phyloP scores from a whole-genome alignment of 2,797 vertebrate species.

The Bradypodion pumilum region DNA sequence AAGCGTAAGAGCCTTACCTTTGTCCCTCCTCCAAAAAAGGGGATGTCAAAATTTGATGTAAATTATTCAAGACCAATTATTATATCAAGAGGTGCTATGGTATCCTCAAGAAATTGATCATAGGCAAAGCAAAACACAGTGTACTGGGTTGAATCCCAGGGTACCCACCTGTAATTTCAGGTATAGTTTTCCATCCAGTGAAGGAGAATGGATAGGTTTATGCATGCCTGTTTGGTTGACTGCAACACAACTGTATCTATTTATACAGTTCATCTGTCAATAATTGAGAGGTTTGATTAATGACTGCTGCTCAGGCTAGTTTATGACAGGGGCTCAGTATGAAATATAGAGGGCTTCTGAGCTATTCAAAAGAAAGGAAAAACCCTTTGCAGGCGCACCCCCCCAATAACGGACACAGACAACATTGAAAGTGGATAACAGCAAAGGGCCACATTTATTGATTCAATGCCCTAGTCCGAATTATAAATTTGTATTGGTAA shows the following conservation, averaged over 20 bases:
- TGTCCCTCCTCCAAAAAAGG: background rate
- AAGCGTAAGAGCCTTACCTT: background rate
- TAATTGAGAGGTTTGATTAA: slow-evolving; percentile 2
- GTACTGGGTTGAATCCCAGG: background rate
- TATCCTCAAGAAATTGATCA: too few relatives aligned
- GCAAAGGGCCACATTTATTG: too few relatives aligned
- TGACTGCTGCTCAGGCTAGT: background rate
- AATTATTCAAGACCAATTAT: background rate
- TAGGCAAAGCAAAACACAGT: too few relatives aligned
- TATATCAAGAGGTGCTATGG: background rate
- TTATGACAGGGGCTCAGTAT: slow-evolving; percentile 18
- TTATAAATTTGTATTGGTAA: too few relatives aligned
- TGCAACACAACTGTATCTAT: slow-evolving; percentile 2
- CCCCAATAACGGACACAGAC: too few relatives aligned
- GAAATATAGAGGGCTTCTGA: background rate
- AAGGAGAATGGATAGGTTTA: background rate
- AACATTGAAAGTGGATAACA: too few relatives aligned
- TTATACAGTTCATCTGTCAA: too few relatives aligned
- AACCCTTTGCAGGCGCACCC: too few relatives aligned
- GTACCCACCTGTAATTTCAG: background rate
- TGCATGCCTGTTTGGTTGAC: background rate
- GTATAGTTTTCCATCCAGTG: background rate
- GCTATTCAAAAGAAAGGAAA: background rate
- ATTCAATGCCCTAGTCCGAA: too few relatives aligned
- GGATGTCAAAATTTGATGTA: background rate